Evolutionary conservation across 53 echinoderm and acorn worm genomes (phyloP).

Genomic region (Zoroaster sp.): DNA sequence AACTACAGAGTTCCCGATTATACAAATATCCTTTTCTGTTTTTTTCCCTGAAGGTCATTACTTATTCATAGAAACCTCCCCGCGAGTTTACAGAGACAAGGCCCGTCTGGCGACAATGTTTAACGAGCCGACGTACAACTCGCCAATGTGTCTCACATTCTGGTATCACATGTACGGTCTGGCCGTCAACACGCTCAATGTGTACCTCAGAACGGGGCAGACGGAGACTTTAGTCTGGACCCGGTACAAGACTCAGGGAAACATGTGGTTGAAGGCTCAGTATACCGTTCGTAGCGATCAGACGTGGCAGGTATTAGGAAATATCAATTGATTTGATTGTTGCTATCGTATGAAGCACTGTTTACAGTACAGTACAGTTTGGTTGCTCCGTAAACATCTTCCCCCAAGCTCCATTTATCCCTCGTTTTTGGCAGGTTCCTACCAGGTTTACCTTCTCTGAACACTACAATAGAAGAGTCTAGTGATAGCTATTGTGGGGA

Average conservation of each 20-base stretch:
- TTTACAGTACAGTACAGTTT: too few species aligned
- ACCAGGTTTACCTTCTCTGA: too few species aligned
- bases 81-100: constrained; percentile 38
- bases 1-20: background rate
- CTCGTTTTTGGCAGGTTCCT: too few species aligned
- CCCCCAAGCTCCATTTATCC: too few species aligned
- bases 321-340: background rate
- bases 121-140: constrained; percentile 46
- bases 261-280: constrained; percentile 66
- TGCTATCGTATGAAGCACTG: too few species aligned
- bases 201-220: constrained; percentile 43
- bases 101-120: constrained; percentile 56
- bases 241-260: constrained; percentile 49
- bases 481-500: too few species aligned
- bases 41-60: constrained; percentile 69
- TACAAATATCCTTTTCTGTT: background rate
- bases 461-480: too few species aligned
- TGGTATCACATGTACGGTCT: constrained; percentile 96
- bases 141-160: constrained; percentile 69
- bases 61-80: constrained; percentile 86
- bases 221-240: constrained; percentile 63
- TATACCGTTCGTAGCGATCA: constrained; percentile 1
- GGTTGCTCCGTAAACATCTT: too few species aligned
- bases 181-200: constrained; percentile 78
- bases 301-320: constrained; percentile 69